Base-by-base conservation (phyloP, 1,140 invertebrate genomes). In the Agraylea sexmaculata region DNA sequence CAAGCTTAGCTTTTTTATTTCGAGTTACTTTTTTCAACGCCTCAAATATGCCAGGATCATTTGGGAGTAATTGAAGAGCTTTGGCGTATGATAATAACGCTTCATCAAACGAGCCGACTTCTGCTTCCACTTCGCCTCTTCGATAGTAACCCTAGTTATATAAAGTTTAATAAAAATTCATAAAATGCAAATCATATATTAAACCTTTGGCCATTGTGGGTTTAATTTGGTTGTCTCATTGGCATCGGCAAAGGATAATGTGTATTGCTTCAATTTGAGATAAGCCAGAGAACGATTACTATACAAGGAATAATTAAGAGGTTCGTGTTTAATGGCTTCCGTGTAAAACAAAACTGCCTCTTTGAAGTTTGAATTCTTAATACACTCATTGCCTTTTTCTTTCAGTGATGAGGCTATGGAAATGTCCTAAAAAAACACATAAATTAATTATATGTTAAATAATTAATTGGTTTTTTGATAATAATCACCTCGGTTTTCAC, bases 201-300 rank as follows among this genome's bases (percentile, higher is more conserved):
- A 18, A 27, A 82, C 83, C 72, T 87, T 88, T 10, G 79, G 75
- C 82, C 84, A 87, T 35, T 75, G 69, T 18, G 83, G 82, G 52
- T 81, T 77, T 28, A 87, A 53, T 53, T 68, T 68, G 36, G 87
- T 83, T 12, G 78, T 74, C 59, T 78, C 71, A 51, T 79, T 68
- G 10, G 85, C 84, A 71, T 89, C 85, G 59, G 84, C 69, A 50
- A 83, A 59, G 1, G 84, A 78, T 50, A 80, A 71, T 59, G 77
- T 80, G 57, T 77, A 83, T 53, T 84, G 82, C 45, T 82, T 71
- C 47, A 83, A 60, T 57, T 83, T 83, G 11, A 87, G 60, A 60
- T 86, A 87, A 15, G 80, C 80, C 50, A 77, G 71, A 3, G 83
- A 87, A 54, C 85, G 65, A 57, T 87, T 87, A 53, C 83, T 85